Conservation (phyloP, 2,797 vertebrate species). For the Pogonophryne albipinna region DNA sequence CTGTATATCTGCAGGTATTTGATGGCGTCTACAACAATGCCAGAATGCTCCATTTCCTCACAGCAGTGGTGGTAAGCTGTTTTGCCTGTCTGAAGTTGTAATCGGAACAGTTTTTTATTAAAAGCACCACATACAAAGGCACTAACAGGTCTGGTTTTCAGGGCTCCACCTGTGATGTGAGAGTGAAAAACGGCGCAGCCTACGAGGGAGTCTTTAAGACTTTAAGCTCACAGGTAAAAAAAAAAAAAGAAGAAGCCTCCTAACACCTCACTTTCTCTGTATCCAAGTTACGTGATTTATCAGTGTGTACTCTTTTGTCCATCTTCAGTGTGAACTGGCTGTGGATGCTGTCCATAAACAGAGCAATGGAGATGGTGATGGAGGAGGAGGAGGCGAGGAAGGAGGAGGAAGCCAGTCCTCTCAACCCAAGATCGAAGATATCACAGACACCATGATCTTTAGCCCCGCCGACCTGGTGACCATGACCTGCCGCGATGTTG, state of each 20-base stretch:
- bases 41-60: conserved; percentile 91
- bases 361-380: conserved; percentile 72
- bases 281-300: background rate
- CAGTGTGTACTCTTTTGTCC: background rate
- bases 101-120: background rate
- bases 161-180: conserved; percentile 91
- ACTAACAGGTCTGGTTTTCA: conserved; percentile 42
- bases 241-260: conserved; percentile 32
- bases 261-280: background rate
- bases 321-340: conserved; percentile 88
- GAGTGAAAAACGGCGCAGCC: conserved; percentile 87
- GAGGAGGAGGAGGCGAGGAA: conserved; percentile 29
- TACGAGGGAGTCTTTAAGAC: conserved; percentile 94
- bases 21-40: conserved; percentile 92
- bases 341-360: conserved; percentile 90
- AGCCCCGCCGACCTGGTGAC: conserved; percentile 88
- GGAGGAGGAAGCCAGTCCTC: conserved; percentile 34
- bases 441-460: conserved; percentile 92
- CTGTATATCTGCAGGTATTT: conserved; percentile 81
- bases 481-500: conserved; percentile 90
- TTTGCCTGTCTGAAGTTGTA: background rate
- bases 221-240: conserved; percentile 88
- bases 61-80: conserved; percentile 90
- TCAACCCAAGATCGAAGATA: conserved; percentile 88
- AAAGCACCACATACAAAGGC: fast-evolving